Percentiles rank a stretch among this genome's conserved stretches.
Conservation (phyloP, 37 sponge, comb jelly and placozoan genomes). For the Amphimedon queenslandica region DNA sequence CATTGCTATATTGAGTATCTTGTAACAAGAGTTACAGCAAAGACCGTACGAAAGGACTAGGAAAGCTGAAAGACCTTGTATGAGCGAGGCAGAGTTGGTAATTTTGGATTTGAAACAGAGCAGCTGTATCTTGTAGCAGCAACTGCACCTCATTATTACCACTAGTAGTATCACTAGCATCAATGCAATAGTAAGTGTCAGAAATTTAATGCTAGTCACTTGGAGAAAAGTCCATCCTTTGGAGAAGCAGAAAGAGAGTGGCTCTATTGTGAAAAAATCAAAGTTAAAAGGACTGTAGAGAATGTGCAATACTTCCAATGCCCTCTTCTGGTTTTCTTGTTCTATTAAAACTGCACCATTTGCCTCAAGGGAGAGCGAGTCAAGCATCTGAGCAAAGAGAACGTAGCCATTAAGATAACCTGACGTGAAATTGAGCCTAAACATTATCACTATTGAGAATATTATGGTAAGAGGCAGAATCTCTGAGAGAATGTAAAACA, state of each 20-base stretch:
- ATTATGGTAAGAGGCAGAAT: conserved; percentile 27
- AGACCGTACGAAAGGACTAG: conserved; percentile 30
- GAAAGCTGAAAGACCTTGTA: conserved; percentile 27
- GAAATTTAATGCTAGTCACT: conserved; percentile 22
- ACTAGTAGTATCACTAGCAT: not conserved
- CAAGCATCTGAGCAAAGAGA: conserved; percentile 39
- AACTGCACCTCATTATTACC: not conserved
- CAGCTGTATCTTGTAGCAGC: not conserved
- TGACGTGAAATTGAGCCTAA: conserved; percentile 32
- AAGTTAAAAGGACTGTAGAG: conserved; percentile 40
- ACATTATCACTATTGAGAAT: conserved; percentile 18
- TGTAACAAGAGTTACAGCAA: conserved; percentile 2
- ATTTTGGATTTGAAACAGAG: not conserved
- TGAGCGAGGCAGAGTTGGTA: not conserved
- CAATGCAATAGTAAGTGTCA: conserved; percentile 32
- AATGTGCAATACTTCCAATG: not conserved
- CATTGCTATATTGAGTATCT: not conserved
- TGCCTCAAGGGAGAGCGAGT: conserved; percentile 18
- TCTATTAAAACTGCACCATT: not conserved
- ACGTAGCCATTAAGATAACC: conserved; percentile 36
- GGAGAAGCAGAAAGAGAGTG: conserved; percentile 37
- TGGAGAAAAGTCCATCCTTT: conserved; percentile 21
- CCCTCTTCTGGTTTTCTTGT: not conserved
- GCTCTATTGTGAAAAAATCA: conserved; percentile 32
- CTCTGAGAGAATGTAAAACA: conserved; percentile 41